Base-by-base conservation (phyloP, 2,797 vertebrate species). In the Cichlasoma orientale region DNA sequence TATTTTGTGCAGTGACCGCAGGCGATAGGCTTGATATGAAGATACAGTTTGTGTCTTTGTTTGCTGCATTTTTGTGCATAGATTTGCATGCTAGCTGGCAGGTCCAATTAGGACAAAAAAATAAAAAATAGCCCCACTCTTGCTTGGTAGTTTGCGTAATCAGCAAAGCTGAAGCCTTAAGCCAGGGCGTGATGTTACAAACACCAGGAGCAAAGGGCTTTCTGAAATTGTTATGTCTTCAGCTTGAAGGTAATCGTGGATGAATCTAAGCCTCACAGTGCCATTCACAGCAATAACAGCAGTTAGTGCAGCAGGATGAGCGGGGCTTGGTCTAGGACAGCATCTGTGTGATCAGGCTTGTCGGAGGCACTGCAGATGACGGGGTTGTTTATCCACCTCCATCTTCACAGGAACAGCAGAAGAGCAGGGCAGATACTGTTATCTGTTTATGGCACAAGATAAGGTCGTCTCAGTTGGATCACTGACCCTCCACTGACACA, bases 401-500 rank as follows among this genome's bases (percentile, higher is more conserved):
- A 92, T 95, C 93, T 68, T 95, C 89, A 89, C 88, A 93, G 59
- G 29, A 92, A 94, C 71, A 79, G 78, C 88, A 88, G 92, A 95
- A 89, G 93, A 94, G 89, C 90, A 77, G 90, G 89, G 89, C 87
- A 93, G 94, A 95, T 90, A 84, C 94, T 92, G 90, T 95, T 96
- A 95, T 97, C 96, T 96, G 92, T 95, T 96, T 95, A 94, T 89
- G 82, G 93, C 93, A 91, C 86, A 14, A 95, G 96, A 97, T 97
- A 96, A 97, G 95, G 94, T 94, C 75, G 82, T 88, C 89, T 92
- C 89, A 92, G 92, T 94, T 92, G 87, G 94, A 97, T 96, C 95
- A 92, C 94, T 95, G 94, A 93, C 96, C 95, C 92, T 91, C 95
- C 95, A 92, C 92, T 95, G 94, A 95, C 94, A 90, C 63, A 75